These are phyloP conservation scores for Euspilapteryx auroguttella DNA, from an alignment of 2,888 invertebrate genomes.

Conservation along the genomic window DNA sequence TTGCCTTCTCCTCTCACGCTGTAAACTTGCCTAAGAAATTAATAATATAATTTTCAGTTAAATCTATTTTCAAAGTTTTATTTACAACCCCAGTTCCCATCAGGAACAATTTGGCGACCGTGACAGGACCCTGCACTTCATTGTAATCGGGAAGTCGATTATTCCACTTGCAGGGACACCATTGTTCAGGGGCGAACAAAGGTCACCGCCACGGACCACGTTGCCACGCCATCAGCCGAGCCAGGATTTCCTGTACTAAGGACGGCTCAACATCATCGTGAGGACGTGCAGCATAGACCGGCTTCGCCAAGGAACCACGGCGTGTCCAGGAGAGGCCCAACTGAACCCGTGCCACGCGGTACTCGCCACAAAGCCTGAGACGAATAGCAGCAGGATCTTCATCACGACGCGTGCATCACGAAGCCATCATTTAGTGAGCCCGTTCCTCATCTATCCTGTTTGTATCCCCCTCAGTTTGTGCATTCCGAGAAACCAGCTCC, in stretches of 20 bases:
- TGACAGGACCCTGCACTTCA: neutral
- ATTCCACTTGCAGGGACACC: neutral
- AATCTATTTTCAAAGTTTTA: too few relatives aligned
- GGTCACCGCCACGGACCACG: neutral
- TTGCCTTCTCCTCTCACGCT: too few relatives aligned
- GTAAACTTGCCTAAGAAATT: too few relatives aligned
- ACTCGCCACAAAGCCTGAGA: neutral
- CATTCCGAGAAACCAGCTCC: neutral
- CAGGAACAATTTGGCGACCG: slow-evolving; percentile 1
- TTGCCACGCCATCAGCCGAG: too few relatives aligned
- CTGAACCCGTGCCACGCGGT: too few relatives aligned
- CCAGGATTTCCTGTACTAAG: too few relatives aligned
- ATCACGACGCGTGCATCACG: neutral
- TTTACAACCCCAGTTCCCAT: too few relatives aligned
- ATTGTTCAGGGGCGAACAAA: neutral
- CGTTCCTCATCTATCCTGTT: neutral
- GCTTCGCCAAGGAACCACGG: too few relatives aligned
- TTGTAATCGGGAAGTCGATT: neutral
- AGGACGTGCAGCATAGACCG: too few relatives aligned
- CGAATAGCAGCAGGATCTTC: neutral
- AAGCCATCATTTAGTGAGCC: neutral
- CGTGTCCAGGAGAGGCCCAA: too few relatives aligned
- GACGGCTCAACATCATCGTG: too few relatives aligned
- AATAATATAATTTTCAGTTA: too few relatives aligned
- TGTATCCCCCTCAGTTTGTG: neutral